phyloP scores from a whole-genome alignment of 1,140 invertebrate species.

The Campoletis sonorensis region DNA sequence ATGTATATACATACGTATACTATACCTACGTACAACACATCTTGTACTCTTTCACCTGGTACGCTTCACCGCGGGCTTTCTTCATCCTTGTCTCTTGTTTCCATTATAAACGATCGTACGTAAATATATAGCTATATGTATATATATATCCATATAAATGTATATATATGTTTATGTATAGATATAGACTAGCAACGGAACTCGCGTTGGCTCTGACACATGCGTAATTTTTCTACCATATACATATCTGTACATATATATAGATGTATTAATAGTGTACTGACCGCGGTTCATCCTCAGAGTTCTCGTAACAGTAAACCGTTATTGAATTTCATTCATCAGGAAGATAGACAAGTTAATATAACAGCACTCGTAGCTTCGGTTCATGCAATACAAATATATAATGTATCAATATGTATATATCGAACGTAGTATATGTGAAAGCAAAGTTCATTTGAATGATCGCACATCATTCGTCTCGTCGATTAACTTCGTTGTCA shows the following conservation, averaged over 20 bases:
- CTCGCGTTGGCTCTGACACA: slow-evolving; percentile 31
- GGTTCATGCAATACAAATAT: neutral
- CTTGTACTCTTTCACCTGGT: slow-evolving; percentile 17
- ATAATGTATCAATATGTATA: neutral
- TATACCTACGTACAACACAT: slow-evolving; percentile 6
- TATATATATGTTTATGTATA: too few species aligned
- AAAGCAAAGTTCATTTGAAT: neutral
- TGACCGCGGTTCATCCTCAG: slow-evolving; percentile 21
- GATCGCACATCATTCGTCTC: slow-evolving; percentile 15
- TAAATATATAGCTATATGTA: neutral
- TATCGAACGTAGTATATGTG: neutral
- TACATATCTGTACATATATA: neutral
- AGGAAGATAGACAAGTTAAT: slow-evolving; percentile 13
- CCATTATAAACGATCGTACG: neutral
- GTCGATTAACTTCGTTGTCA: slow-evolving; percentile 2
- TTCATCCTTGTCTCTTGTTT: slow-evolving; percentile 31
- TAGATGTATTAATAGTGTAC: neutral
- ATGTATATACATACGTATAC: slow-evolving; percentile 28
- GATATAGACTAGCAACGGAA: slow-evolving; percentile 39
- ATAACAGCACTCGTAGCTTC: slow-evolving; percentile 1
- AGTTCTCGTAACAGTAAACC: slow-evolving; percentile 36
- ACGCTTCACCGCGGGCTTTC: slow-evolving; percentile 15
- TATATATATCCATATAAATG: neutral
- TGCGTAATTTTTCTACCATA: slow-evolving; percentile 44
- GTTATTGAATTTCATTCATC: slow-evolving; percentile 46